Evolutionary conservation across 2,113 vertebrate species (phyloP).

Genomic region (Eonycteris spelaea): DNA sequence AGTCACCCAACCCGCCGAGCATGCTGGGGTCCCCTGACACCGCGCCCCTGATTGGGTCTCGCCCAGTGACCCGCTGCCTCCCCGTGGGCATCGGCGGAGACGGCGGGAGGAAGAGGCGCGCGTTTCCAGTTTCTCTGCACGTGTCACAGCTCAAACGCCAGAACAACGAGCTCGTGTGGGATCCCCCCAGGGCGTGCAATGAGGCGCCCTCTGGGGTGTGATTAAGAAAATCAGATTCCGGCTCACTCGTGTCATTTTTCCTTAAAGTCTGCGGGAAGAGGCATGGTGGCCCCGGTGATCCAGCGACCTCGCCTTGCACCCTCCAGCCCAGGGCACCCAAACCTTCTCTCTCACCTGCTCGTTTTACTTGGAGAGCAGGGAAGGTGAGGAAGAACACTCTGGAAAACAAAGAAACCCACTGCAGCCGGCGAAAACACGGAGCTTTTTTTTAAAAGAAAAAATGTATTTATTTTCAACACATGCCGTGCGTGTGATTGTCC

Average conservation of each 20-base stretch:
- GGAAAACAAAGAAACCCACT: neutral
- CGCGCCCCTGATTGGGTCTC: neutral
- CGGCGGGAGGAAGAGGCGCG: too few species aligned
- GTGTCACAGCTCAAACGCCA: neutral
- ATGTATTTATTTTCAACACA: neutral
- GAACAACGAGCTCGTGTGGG: neutral
- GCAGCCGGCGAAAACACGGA: neutral
- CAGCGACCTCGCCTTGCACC: neutral
- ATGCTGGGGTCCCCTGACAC: fast-evolving
- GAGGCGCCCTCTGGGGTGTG: neutral
- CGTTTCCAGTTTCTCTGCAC: fast-evolving
- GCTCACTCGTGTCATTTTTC: neutral
- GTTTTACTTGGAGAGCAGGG: neutral
- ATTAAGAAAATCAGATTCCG: conserved; percentile 2
- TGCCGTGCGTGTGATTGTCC: fast-evolving
- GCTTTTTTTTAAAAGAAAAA: neutral
- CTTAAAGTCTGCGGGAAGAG: neutral
- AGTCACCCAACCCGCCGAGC: fast-evolving
- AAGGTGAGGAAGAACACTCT: neutral
- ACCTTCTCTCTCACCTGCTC: neutral
- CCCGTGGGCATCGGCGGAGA: fast-evolving
- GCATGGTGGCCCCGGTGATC: neutral
- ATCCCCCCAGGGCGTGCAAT: neutral
- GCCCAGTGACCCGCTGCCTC: neutral
- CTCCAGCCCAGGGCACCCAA: neutral